These are phyloP conservation scores for Drosophila tani DNA, from an alignment of 1,140 invertebrate species.

Conservation along the genomic window DNA sequence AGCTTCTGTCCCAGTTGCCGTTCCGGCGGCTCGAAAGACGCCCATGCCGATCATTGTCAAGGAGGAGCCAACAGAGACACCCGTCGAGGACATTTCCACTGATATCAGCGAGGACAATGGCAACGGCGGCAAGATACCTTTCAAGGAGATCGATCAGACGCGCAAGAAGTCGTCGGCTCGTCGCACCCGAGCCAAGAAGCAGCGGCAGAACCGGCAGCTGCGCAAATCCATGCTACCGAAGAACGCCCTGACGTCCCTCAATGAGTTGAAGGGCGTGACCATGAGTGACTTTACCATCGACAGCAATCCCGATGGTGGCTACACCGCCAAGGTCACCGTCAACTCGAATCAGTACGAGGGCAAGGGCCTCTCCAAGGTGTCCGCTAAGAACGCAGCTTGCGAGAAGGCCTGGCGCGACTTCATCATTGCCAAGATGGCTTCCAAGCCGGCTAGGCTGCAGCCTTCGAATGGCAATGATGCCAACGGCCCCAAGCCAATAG, in stretches of 20 bases:
- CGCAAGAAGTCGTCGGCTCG: constrained; percentile 82
- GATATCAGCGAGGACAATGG: constrained; percentile 35
- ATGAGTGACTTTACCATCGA: constrained; percentile 82
- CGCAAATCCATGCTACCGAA: constrained; percentile 90
- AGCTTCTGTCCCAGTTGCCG: too few species aligned
- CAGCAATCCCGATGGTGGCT: constrained; percentile 72
- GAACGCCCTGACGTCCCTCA: constrained; percentile 94
- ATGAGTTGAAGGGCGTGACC: constrained; percentile 89
- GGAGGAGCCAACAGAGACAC: too few species aligned
- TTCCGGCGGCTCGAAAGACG: neutral
- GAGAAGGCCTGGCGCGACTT: constrained; percentile 90
- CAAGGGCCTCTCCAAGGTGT: constrained; percentile 85
- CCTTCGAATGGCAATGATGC: constrained; percentile 28
- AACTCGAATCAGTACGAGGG: constrained; percentile 80
- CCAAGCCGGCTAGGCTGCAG: constrained; percentile 62
- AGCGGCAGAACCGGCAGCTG: constrained; percentile 89
- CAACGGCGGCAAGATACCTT: constrained; percentile 69
- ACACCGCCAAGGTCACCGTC: constrained; percentile 77
- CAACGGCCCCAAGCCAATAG: constrained; percentile 30
- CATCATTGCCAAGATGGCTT: constrained; percentile 89
- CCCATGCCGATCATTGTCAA: constrained; percentile 28
- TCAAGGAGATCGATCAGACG: constrained; percentile 79
- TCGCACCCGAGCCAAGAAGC: constrained; percentile 86
- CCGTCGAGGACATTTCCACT: neutral
- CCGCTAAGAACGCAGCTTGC: constrained; percentile 88